Base-by-base conservation (phyloP, 2,888 invertebrate species). In the Piscicola geometra region DNA sequence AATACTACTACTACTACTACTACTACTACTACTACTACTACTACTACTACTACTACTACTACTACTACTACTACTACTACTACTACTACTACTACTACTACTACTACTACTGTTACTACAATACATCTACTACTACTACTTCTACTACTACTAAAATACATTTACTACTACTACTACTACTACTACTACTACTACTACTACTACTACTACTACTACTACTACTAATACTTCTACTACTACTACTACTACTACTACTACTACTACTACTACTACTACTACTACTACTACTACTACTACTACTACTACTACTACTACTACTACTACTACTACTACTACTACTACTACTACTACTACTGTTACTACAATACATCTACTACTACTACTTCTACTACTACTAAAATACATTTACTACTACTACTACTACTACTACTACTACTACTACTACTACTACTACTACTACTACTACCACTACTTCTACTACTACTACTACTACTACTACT, bases 381-480 rank as follows among this genome's bases (percentile, higher is more conserved):
- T n/a, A n/a, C n/a, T n/a, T n/a, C n/a, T n/a, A n/a, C n/a, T n/a
- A n/a, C n/a, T n/a, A n/a, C n/a, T n/a, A n/a, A n/a, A n/a, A n/a
- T n/a, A n/a, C n/a, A n/a, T 21, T 50, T n/a, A 50, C 52, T 50
- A 50, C 52, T 50, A 50, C 52, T 50, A 50, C 52, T 50, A 50
- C 52, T 50, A 50, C 52, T 50, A 50, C 52, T 50, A 50, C 52
- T 50, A 50, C 52, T 50, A 50, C 52, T 50, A 50, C 52, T 50
- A 50, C 52, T 50, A 50, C 52, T 50, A 50, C 52, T 50, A 50
- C 52, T 50, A 50, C 52, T 50, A 50, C 52, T n/a, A n/a, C n/a
- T n/a, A n/a, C n/a, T n/a, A n/a, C n/a, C n/a, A n/a, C n/a, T n/a
- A n/a, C n/a, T n/a, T n/a, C n/a, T n/a, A n/a, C n/a, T n/a, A n/a